Evolutionary conservation across 2,797 vertebrate species (phyloP).

Genomic region (Myotis vivesi): DNA sequence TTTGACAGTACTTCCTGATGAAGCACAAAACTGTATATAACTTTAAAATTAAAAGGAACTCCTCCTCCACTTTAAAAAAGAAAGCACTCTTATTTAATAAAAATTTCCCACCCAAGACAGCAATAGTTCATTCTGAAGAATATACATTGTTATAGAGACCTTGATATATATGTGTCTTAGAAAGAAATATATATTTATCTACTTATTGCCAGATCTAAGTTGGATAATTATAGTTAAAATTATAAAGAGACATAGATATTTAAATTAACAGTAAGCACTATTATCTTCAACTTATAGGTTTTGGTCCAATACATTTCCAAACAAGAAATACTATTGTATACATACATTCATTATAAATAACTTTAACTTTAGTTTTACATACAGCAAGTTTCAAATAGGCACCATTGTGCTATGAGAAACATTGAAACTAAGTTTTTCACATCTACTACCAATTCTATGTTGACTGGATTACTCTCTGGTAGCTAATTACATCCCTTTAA

Average conservation of each 20-base stretch:
- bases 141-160: neutral
- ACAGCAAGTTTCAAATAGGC: neutral
- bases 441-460: neutral
- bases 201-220: neutral
- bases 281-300: neutral
- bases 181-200: neutral
- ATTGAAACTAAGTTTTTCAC: neutral
- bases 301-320: slow-evolving; percentile 33
- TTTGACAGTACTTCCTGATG: neutral
- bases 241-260: neutral
- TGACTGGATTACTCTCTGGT: neutral
- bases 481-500: neutral
- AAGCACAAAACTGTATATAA: neutral
- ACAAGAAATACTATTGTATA: neutral
- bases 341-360: neutral
- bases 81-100: neutral
- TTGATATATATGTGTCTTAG: neutral
- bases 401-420: neutral
- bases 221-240: neutral
- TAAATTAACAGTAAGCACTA: neutral
- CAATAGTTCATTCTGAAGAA: neutral
- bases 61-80: neutral
- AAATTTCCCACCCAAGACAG: neutral
- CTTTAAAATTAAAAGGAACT: neutral
- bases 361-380: neutral